Conservation (phyloP, 2,113 vertebrate species). For the Ifrita kowaldi region DNA sequence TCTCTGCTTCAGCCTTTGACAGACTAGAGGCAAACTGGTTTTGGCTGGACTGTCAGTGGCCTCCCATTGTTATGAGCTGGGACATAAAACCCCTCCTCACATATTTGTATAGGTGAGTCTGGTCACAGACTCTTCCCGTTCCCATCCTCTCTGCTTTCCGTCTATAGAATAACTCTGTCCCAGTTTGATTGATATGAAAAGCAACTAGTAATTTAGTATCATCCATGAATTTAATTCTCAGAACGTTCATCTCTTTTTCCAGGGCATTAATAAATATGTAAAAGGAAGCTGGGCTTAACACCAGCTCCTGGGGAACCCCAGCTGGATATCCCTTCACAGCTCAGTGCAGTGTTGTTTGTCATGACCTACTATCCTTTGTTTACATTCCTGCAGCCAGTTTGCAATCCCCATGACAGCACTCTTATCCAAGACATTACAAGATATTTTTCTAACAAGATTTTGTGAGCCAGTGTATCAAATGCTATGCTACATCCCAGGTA, state of each 20-base stretch:
- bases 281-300: conserved; percentile 15
- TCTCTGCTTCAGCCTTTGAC: not conserved
- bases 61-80: not conserved
- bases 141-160: not conserved
- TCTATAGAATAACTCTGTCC: not conserved
- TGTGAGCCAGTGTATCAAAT: not conserved
- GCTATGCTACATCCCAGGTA: not conserved
- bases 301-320: not conserved
- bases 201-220: not conserved
- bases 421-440: not conserved
- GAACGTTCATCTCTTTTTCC: conserved; percentile 7
- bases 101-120: not conserved
- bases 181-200: not conserved
- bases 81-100: not conserved
- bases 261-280: conserved; percentile 19
- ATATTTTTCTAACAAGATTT: conserved; percentile 38
- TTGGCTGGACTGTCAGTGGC: not conserved
- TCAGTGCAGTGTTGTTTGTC: not conserved
- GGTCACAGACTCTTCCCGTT: not conserved
- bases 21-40: not conserved
- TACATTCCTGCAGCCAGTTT: not conserved
- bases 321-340: not conserved
- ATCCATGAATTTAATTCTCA: not conserved
- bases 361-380: conserved; percentile 20
- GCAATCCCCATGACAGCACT: not conserved